These are phyloP conservation scores for Rhynchotus rufescens DNA, from an alignment of 2,797 vertebrate genomes.

Conservation along the genomic window DNA sequence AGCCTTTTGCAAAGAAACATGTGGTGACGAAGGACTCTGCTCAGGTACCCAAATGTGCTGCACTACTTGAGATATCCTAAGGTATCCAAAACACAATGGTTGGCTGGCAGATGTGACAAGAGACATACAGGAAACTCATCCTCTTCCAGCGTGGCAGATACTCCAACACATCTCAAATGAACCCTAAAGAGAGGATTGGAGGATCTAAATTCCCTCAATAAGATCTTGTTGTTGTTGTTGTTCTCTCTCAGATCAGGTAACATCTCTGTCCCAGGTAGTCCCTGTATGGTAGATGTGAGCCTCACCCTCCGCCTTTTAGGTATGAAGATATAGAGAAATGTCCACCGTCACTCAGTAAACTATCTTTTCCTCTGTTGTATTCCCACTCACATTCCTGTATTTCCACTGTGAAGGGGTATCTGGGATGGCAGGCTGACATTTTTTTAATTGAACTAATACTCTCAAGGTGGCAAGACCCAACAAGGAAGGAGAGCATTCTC, in stretches of 20 bases:
- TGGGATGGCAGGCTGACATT: not conserved
- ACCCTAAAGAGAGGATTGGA: not conserved
- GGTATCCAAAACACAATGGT: not conserved
- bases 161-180: not conserved
- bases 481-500: not conserved
- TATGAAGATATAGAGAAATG: not conserved
- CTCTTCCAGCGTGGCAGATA: not conserved
- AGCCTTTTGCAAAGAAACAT: not conserved
- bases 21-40: not conserved
- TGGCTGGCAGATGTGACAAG: not conserved
- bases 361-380: not conserved
- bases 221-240: not conserved
- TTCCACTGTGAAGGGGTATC: not conserved
- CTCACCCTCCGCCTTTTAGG: not conserved
- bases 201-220: not conserved
- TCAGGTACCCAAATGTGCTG: not conserved
- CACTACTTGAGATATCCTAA: not conserved
- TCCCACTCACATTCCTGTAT: not conserved
- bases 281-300: not conserved
- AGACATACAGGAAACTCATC: not conserved
- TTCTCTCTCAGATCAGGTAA: not conserved
- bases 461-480: not conserved
- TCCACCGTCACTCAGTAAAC: not conserved
- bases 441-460: not conserved
- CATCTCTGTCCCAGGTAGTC: not conserved